phyloP scores from a whole-genome alignment of 2,888 invertebrate genomes.

The Coremacera marginata region DNA sequence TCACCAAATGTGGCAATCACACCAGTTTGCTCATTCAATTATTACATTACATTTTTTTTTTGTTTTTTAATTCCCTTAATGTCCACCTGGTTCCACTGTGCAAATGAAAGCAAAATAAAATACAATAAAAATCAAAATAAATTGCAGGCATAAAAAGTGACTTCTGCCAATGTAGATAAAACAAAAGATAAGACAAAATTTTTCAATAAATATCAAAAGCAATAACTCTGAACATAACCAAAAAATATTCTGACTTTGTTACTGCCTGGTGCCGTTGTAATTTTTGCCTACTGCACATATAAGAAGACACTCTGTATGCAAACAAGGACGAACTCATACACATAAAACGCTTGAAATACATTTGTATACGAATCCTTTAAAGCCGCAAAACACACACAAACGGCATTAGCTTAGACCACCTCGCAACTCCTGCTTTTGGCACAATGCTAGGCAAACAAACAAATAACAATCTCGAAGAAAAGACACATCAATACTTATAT shows the following conservation, averaged over 20 bases:
- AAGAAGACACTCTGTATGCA: neutral
- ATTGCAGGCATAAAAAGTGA: neutral
- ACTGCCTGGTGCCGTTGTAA: neutral
- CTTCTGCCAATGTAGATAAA: neutral
- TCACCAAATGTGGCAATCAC: no score
- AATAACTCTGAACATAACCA: slow-evolving; percentile 44
- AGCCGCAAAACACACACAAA: neutral
- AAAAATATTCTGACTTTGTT: slow-evolving; percentile 13
- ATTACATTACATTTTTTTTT: no score
- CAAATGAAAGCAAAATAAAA: no score
- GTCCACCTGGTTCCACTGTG: no score
- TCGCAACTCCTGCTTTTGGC: neutral
- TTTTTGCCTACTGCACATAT: neutral
- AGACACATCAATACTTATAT: slow-evolving; percentile 44
- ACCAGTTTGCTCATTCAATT: no score
- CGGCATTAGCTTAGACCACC: neutral
- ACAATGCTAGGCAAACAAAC: no score
- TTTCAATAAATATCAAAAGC: slow-evolving; percentile 45
- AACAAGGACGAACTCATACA: neutral
- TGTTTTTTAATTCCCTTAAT: no score
- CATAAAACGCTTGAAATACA: neutral
- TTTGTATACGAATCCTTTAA: neutral
- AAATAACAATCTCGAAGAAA: slow-evolving; percentile 7
- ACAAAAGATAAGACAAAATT: neutral
- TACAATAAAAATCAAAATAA: neutral